Conservation (phyloP, 2,888 invertebrate genomes). For the Machimus rusticus region DNA sequence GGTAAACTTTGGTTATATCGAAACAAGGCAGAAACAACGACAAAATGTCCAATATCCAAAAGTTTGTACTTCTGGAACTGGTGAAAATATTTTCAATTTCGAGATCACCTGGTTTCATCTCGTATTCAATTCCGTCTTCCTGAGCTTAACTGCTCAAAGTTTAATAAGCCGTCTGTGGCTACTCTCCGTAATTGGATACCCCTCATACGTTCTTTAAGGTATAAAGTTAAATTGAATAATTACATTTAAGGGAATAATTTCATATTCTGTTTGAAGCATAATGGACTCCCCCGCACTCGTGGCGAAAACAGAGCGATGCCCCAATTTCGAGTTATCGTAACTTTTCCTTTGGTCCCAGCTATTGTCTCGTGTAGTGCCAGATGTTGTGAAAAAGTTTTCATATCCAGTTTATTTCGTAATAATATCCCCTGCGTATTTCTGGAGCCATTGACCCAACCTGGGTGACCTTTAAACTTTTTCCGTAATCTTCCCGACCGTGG, state of each 20-base stretch:
- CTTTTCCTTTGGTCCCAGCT: neutral
- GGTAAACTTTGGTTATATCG: neutral
- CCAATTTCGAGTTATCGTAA: neutral
- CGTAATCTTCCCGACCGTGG: neutral
- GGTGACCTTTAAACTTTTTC: neutral
- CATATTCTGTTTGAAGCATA: neutral
- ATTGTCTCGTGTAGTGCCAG: constrained; percentile 14
- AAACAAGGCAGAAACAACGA: neutral
- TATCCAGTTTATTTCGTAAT: constrained; percentile 13
- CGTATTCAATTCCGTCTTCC: neutral
- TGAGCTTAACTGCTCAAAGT: neutral
- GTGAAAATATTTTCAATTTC: neutral
- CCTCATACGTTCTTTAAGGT: neutral
- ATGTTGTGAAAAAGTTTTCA: constrained; percentile 29
- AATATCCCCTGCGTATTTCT: constrained; percentile 12
- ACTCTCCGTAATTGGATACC: neutral
- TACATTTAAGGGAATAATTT: neutral
- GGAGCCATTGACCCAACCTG: neutral
- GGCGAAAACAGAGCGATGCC: neutral
- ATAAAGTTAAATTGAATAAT: neutral
- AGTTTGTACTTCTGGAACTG: neutral
- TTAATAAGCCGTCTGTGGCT: neutral
- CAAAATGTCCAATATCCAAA: neutral
- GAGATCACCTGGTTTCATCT: neutral
- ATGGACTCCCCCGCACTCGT: neutral